Conservation (phyloP, 2,113 vertebrate genomes). For the Cebus imitator region DNA sequence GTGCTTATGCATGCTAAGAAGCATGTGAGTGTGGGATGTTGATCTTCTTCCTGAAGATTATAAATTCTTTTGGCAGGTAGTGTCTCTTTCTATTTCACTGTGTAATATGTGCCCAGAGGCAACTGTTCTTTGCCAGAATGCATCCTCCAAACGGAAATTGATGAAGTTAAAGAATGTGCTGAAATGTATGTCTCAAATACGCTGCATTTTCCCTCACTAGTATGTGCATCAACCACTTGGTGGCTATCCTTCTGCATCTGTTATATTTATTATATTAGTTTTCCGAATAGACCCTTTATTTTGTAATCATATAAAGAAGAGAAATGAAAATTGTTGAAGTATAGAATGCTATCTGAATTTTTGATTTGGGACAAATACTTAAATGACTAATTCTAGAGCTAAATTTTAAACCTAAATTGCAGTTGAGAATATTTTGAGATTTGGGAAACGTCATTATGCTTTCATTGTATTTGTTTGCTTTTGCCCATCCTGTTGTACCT, state of each 20-base stretch:
- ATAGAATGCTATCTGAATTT: not conserved
- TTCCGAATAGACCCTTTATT: not conserved
- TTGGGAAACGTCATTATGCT: not conserved
- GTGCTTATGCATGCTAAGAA: slow-evolving; percentile 46
- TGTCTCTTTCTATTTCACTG: slow-evolving; percentile 70
- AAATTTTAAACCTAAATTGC: slow-evolving; percentile 21
- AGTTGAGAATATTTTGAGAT: not conserved
- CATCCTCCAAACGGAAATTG: slow-evolving; percentile 47
- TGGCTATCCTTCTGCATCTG: not conserved
- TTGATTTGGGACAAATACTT: not conserved
- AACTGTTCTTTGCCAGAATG: slow-evolving; percentile 43
- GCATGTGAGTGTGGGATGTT: slow-evolving; percentile 29
- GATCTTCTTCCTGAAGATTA: slow-evolving; percentile 49
- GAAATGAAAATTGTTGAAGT: not conserved
- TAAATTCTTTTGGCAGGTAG: slow-evolving; percentile 59
- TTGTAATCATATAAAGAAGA: not conserved
- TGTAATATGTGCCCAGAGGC: slow-evolving; percentile 68
- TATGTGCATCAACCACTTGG: not conserved
- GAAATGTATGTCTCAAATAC: slow-evolving; percentile 8
- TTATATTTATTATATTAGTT: not conserved
- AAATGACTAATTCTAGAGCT: not conserved
- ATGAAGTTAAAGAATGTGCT: not conserved
- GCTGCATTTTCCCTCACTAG: not conserved
- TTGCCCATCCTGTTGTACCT: not conserved
- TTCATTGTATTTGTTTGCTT: not conserved